Base-by-base conservation (phyloP, 1,140 invertebrate species). In the Microplitis demolitor region DNA sequence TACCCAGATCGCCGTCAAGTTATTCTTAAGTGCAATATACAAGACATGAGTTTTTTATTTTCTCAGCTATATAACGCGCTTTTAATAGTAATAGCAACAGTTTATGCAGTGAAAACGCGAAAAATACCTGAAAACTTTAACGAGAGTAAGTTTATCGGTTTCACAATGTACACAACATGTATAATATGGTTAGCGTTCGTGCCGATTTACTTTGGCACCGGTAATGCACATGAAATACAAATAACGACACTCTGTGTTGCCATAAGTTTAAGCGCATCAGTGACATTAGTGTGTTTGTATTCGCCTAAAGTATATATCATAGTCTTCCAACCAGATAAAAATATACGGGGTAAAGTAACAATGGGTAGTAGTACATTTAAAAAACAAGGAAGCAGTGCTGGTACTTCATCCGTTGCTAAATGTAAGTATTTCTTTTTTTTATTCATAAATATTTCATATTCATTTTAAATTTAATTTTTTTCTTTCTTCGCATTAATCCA, bases 81-180 rank as follows among this genome's bases (percentile, higher is more conserved):
- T 14, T 88, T 95, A 3, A 91, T 94, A 68, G 83, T 91, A 3
- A 87, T 93, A 53, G 94, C 92, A 76, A 94, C 93, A 0, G 84
- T 92, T 5, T 94, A 94, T 80, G 93, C 93, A 3, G 90, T 94
- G 33, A 93, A 93, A 79, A 94, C 93, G 0, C 84, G 93, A 53
- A 94, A 93, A 78, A 90, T 93, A 16, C 92, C 93, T 0, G 92
- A 93, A 78, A 93, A 93, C 75, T 94, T 94, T 83, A 94, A 94
- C 85, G 91, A 92, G 81, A 90, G 90, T 45, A 92, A 92, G 80
- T 91, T 91, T 80, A 92, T 92, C 73, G 91, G 92, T 9, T 94
- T 94, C 80, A 93, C 92, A 8, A 94, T 93, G 92, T 94, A 94
- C 83, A 91, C 91, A 4, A 94, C 93, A 0, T 94, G 93, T 78